These are phyloP conservation scores for Hydrochoerus hydrochaeris DNA, from an alignment of 2,113 vertebrate genomes.

Conservation along the genomic window DNA sequence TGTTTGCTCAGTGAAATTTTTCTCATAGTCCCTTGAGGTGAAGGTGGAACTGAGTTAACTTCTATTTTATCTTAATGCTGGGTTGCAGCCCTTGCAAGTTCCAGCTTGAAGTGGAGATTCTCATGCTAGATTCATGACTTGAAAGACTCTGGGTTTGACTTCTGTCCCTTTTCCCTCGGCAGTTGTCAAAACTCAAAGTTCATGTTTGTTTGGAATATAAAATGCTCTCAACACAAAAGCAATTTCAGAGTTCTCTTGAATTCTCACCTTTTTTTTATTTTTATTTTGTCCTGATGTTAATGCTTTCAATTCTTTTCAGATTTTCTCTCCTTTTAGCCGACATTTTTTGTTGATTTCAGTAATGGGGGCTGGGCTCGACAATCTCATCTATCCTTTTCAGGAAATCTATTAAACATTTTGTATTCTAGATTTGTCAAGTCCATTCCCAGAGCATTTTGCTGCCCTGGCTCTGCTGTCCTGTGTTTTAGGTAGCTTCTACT, in stretches of 20 bases:
- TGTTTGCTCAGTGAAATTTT: background rate
- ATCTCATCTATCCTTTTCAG: too few species aligned
- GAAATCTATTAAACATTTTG: background rate
- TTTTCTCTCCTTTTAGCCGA: background rate
- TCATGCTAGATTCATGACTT: background rate
- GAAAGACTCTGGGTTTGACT: background rate
- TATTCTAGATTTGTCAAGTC: background rate
- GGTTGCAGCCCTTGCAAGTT: background rate
- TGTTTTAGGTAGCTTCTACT: background rate
- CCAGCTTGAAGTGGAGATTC: background rate
- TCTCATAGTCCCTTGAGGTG: background rate
- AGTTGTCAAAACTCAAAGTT: slow-evolving; percentile 18
- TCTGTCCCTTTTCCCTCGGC: background rate
- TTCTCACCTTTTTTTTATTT: background rate
- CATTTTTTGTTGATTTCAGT: background rate
- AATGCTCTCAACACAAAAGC: background rate
- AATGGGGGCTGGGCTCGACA: background rate
- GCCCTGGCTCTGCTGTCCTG: background rate
- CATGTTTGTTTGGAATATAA: background rate
- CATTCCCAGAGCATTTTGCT: background rate
- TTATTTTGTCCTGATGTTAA: background rate
- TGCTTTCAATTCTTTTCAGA: background rate
- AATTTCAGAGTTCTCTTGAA: background rate
- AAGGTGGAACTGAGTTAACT: background rate
- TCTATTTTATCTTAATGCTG: background rate